Evolutionary conservation across 2,797 vertebrate genomes (phyloP).

Genomic region (Paedocypris micromegethes): DNA sequence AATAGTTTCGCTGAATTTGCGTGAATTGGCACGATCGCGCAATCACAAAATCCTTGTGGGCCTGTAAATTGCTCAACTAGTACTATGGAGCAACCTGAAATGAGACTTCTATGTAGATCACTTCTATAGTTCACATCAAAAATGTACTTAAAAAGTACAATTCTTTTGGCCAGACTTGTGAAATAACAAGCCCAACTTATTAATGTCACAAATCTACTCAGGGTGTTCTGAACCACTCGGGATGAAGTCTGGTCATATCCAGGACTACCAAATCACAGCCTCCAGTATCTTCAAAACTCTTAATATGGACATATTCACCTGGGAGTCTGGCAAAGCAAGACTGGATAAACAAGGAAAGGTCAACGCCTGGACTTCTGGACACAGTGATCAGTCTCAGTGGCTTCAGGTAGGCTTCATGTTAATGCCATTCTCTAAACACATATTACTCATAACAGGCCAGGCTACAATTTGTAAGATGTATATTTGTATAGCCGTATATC

Average conservation of each 20-base stretch:
- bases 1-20: too few relatives aligned
- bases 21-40: too few relatives aligned
- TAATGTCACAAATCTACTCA: conserved; percentile 50
- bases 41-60: too few relatives aligned
- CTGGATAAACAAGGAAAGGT: conserved; percentile 98
- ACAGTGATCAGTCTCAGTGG: conserved; percentile 97
- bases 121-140: too few relatives aligned
- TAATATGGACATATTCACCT: conserved; percentile 99
- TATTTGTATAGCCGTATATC: too few relatives aligned
- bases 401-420: conserved; percentile 77
- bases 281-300: conserved; percentile 95
- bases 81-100: too few relatives aligned
- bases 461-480: too few relatives aligned
- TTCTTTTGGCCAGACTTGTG: neutral
- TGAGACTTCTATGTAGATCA: too few relatives aligned
- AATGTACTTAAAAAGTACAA: too few relatives aligned
- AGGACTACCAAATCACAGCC: conserved; percentile 92
- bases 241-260: conserved; percentile 95
- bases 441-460: too few relatives aligned
- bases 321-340: conserved; percentile 93
- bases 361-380: conserved; percentile 96
- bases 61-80: too few relatives aligned
- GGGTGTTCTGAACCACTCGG: conserved; percentile 96
- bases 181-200: neutral
- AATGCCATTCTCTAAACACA: neutral